A percentile compares a stretch with the other conserved stretches of the same genome.
phyloP scores from a whole-genome alignment of 2,113 vertebrate species.

The Cyprinus carpio region DNA sequence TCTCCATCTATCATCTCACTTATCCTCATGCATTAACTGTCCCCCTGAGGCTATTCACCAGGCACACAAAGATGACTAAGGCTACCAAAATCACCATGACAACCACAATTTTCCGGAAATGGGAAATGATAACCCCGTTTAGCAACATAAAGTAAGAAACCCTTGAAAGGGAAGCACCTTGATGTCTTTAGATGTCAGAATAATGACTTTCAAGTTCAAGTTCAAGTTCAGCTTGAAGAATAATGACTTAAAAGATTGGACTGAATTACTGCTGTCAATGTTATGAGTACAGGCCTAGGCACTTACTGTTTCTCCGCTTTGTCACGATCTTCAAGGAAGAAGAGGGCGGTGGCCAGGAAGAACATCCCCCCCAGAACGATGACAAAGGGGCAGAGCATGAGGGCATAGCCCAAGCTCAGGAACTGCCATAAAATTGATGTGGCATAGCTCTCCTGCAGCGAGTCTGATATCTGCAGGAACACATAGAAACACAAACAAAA shows the following conservation, averaged over 20 bases:
- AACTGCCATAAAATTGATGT: slow-evolving; percentile 92
- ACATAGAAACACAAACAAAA: slow-evolving; percentile 44
- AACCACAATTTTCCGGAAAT: slow-evolving; percentile 41
- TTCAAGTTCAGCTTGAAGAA: too few species aligned
- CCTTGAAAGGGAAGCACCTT: neutral
- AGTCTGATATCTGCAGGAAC: slow-evolving; percentile 87
- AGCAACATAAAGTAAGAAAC: neutral
- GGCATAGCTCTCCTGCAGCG: slow-evolving; percentile 88
- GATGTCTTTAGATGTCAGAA: neutral
- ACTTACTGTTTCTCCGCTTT: slow-evolving; percentile 87
- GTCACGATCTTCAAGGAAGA: slow-evolving; percentile 92
- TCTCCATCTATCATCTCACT: slow-evolving; percentile 36
- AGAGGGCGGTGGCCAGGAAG: slow-evolving; percentile 95
- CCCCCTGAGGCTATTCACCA: slow-evolving; percentile 48
- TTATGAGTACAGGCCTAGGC: slow-evolving; percentile 27
- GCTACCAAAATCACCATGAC: slow-evolving; percentile 52
- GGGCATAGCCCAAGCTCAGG: slow-evolving; percentile 94
- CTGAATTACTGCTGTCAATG: neutral
- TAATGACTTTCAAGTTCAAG: neutral
- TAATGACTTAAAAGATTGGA: neutral
- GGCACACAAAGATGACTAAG: neutral
- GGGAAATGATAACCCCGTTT: slow-evolving; percentile 14
- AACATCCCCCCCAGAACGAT: slow-evolving; percentile 98
- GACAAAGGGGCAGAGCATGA: slow-evolving; percentile 98
- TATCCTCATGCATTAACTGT: slow-evolving; percentile 35